phyloP scores from a whole-genome alignment of 2,888 invertebrate genomes.

The Tanypteryx hageni region DNA sequence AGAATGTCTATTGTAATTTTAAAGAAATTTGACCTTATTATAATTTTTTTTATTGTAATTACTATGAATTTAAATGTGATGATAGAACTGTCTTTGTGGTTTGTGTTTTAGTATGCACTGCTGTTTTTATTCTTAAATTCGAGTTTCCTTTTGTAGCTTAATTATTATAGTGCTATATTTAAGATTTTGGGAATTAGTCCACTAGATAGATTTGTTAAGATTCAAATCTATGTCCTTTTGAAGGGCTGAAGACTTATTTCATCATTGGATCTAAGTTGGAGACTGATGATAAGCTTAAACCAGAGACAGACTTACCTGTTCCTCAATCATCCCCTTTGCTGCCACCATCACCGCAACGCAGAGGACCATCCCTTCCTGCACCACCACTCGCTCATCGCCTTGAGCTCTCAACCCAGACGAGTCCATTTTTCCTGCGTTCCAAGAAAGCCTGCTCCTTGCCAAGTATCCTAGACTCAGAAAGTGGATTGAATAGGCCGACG shows the following conservation, averaged over 20 bases:
- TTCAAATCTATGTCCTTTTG: conserved; percentile 69
- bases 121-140: too few species aligned
- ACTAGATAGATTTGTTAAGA: too few species aligned
- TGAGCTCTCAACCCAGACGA: conserved; percentile 77
- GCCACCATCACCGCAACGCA: conserved; percentile 72
- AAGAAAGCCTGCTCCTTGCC: conserved; percentile 88
- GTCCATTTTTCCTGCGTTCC: conserved; percentile 80
- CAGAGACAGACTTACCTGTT: background rate
- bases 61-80: too few species aligned
- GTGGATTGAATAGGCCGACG: conserved; percentile 71
- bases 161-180: too few species aligned
- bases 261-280: conserved; percentile 85
- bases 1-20: too few species aligned
- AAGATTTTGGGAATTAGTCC: too few species aligned
- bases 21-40: too few species aligned
- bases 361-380: conserved; percentile 72
- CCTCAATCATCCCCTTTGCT: conserved; percentile 75
- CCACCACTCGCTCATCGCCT: conserved; percentile 74
- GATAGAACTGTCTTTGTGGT: too few species aligned
- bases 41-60: too few species aligned
- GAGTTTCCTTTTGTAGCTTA: too few species aligned
- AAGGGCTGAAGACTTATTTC: conserved; percentile 91
- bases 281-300: conserved; percentile 69
- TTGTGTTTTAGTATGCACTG: too few species aligned
- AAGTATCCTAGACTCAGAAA: conserved; percentile 88